Evolutionary conservation across 2,888 invertebrate species (phyloP).

Genomic region (Lasioglossum leucozonium): DNA sequence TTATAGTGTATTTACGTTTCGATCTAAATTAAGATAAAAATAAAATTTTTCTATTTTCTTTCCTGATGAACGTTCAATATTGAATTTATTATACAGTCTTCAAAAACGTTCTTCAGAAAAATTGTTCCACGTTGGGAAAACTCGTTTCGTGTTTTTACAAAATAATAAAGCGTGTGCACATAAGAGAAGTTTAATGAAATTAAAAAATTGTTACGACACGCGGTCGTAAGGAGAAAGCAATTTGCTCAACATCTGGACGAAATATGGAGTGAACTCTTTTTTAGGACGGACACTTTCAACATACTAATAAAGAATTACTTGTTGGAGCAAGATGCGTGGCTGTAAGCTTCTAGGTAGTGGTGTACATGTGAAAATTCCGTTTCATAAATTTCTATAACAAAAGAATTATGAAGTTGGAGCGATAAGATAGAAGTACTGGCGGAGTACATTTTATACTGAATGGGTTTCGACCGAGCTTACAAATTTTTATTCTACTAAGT

Average conservation of each 20-base stretch:
- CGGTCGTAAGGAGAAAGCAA: not conserved
- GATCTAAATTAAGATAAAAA: too few species aligned
- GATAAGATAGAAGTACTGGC: not conserved
- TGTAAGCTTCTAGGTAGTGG: not conserved
- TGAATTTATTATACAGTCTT: not conserved
- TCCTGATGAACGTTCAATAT: not conserved
- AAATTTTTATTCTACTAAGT: not conserved
- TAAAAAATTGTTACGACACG: not conserved
- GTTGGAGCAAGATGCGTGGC: not conserved
- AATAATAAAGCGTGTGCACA: not conserved
- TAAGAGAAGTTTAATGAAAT: not conserved
- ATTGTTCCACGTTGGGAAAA: not conserved
- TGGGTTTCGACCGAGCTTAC: not conserved
- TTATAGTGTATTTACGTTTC: too few species aligned
- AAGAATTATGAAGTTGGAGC: not conserved
- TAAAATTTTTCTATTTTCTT: too few species aligned
- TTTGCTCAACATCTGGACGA: not conserved
- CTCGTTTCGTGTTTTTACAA: not conserved
- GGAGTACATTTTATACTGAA: not conserved
- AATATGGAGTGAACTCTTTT: not conserved
- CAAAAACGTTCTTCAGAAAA: not conserved
- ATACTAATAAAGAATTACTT: not conserved
- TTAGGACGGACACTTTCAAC: not conserved
- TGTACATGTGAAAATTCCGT: not conserved
- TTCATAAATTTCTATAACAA: not conserved